Conservation (phyloP, 2,888 invertebrate genomes). For the Beris chalybata region DNA sequence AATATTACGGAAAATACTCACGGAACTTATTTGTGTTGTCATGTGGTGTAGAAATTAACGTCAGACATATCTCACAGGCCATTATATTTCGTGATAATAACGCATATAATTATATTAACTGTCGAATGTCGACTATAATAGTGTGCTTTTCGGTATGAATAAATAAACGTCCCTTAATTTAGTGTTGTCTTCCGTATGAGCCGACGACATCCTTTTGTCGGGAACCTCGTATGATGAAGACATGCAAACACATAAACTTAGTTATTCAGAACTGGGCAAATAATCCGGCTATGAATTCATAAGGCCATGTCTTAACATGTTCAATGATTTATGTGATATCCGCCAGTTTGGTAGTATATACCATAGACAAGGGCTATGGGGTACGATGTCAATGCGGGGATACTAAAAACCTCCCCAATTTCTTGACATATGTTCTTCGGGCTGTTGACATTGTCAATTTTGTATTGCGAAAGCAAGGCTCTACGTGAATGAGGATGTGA, state of each 20-base stretch:
- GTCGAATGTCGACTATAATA: constrained; percentile 31
- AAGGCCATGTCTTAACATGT: constrained; percentile 30
- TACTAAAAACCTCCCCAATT: constrained; percentile 26
- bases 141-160: constrained; percentile 28
- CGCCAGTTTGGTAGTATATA: constrained; percentile 14
- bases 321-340: constrained; percentile 33
- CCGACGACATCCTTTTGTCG: constrained; percentile 8
- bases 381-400: constrained; percentile 21
- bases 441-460: constrained; percentile 34
- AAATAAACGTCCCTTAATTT: constrained; percentile 34
- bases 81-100: constrained; percentile 24
- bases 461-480: constrained; percentile 13
- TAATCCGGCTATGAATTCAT: constrained; percentile 33
- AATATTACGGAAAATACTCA: too few species aligned
- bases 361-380: constrained; percentile 8
- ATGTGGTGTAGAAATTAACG: too few species aligned
- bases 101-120: constrained; percentile 31
- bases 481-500: neutral
- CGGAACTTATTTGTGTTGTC: too few species aligned
- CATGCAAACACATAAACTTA: constrained; percentile 33
- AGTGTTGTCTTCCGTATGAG: constrained; percentile 25
- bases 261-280: constrained; percentile 33
- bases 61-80: neutral
- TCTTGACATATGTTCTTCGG: constrained; percentile 33
- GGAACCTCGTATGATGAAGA: constrained; percentile 8